Evolutionary conservation across 2,888 invertebrate genomes (phyloP), one percentile per base, ranked within the genome.

Genomic region (Fissipunctia ypsillon): DNA sequence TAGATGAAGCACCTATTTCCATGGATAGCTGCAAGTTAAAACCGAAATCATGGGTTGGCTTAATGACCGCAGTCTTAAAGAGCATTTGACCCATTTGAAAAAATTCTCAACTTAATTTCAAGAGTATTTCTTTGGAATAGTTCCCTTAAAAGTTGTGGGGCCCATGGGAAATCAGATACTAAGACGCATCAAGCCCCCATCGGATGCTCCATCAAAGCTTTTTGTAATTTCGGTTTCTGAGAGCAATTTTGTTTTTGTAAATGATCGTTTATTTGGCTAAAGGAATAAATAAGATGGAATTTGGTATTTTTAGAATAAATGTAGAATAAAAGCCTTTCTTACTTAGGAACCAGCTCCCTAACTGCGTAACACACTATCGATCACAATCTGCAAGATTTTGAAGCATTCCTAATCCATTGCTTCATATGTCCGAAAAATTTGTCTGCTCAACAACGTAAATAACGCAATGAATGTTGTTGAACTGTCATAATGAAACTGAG

Each of bases 141-240:
- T 80, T 82, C 22, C 52, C 35, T 73, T 22, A 35, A 31, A 65
- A 70, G 56, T 75, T 75, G 80, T 80, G 57, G 60, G 35, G 9
- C 84, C 78, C 80, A 22, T 56, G 84, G 84, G 84, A 84, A 84
- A 84, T 84, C 28, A 59, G 3, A 6, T 56, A 56, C 41, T 67
- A 69, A 68, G 56, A 61, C 60, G 70, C 73, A 84, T 72, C 74
- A 61, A 61, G 43, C 54, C 65, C 68, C 74, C 56, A 76, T 76
- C 59, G 61, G 66, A 19, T 35, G 31, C 16, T 70, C 67, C 80
- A 57, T 78, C 83, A 78, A 79, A 69, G 61, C 43, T 43, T 43
- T 65, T 52, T n/a, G 66, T 74, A 52, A 73, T 66, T 66, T 71
- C 61, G 28, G 35, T 48, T 73, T 38, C 31, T 12, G 25, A 25